Evolutionary conservation across 2,888 invertebrate species (phyloP).

Genomic region (Brenthis daphne): DNA sequence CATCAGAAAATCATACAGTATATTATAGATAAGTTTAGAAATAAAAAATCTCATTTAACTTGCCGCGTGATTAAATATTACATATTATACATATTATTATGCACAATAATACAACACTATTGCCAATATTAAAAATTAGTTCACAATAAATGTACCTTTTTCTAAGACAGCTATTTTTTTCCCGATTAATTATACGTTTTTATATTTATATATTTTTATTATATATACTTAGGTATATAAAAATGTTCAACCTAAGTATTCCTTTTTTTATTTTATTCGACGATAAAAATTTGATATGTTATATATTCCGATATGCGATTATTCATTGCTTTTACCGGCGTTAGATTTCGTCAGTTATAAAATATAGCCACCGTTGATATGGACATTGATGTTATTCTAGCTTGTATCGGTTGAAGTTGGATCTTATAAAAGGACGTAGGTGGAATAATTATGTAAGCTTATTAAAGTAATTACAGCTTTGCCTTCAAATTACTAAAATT

Average conservation of each 20-base stretch:
- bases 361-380: slow-evolving; percentile 2
- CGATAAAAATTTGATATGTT: background rate
- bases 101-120: too few species aligned
- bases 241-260: too few species aligned
- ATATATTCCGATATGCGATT: slow-evolving; percentile 9
- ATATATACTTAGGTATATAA: too few species aligned
- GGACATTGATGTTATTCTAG: slow-evolving; percentile 18
- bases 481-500: background rate
- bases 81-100: too few species aligned
- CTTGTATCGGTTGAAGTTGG: slow-evolving; percentile 6
- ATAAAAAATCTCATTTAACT: background rate
- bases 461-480: background rate
- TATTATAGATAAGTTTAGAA: background rate
- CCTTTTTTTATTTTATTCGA: background rate
- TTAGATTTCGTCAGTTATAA: slow-evolving; percentile 7
- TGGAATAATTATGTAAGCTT: slow-evolving; percentile 9
- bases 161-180: too few species aligned
- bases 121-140: too few species aligned
- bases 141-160: too few species aligned
- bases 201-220: too few species aligned
- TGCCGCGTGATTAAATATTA: too few species aligned
- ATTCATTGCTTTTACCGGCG: slow-evolving; percentile 9
- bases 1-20: background rate
- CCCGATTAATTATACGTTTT: too few species aligned
- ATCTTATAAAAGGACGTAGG: slow-evolving; percentile 1